phyloP scores from a whole-genome alignment of 2,113 vertebrate genomes.

The Neofelis nebulosa region DNA sequence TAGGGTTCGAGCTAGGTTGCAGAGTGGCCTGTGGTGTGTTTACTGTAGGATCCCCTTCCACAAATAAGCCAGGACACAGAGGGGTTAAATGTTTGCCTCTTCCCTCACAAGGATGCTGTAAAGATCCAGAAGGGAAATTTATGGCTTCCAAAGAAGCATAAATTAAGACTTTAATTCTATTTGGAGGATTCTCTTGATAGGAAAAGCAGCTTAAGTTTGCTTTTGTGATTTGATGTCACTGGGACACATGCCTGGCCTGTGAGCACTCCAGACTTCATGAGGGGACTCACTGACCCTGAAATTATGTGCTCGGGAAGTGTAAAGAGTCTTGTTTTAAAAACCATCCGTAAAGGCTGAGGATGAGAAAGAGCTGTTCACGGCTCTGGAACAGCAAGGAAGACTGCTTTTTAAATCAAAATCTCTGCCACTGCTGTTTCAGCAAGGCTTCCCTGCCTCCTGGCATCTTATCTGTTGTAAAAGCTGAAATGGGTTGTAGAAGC shows the following conservation, averaged over 20 bases:
- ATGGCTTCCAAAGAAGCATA: conserved; percentile 10
- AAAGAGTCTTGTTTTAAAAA: conserved; percentile 34
- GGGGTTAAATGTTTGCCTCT: neutral
- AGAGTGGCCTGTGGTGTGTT: neutral
- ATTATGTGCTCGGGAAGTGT: neutral
- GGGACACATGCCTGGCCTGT: neutral
- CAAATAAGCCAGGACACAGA: neutral
- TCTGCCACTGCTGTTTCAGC: neutral
- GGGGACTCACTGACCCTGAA: conserved; percentile 12
- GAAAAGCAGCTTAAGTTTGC: conserved; percentile 40
- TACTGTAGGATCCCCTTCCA: neutral
- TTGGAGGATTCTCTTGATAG: conserved; percentile 34
- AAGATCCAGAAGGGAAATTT: neutral
- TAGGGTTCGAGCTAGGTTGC: neutral
- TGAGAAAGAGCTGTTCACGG: neutral
- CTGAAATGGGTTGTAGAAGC: neutral
- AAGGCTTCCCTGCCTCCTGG: neutral
- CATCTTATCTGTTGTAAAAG: neutral
- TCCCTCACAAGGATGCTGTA: neutral
- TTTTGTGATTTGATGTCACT: conserved; percentile 41
- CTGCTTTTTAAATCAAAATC: neutral
- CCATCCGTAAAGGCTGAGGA: neutral
- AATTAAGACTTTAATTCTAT: neutral
- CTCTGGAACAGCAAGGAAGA: neutral
- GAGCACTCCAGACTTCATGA: neutral